Base-by-base conservation (phyloP, 2,888 invertebrate species). In the Caenorhabditis angaria region DNA sequence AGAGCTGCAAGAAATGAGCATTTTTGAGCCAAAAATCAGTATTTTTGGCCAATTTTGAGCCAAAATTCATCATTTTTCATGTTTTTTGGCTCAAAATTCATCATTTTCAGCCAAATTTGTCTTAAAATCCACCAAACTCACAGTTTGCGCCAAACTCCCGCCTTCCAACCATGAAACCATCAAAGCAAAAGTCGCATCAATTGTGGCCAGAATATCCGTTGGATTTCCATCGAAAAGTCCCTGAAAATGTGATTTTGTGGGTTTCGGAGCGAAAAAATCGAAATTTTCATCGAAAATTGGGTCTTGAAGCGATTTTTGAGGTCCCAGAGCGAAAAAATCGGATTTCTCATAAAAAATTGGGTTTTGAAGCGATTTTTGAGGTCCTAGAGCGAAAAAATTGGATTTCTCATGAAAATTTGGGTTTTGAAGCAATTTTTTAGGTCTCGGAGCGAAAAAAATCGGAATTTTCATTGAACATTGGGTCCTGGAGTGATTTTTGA, bases 161-260 rank as follows among this genome's bases (percentile, higher is more conserved):
- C 97, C 97, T 89, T 99, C 97, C 20, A 99, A 88, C 97, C 97
- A 99, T 0, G 97, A 95, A 0, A 89, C 95, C 82, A 97, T 91
- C 88, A 96, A 95, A 0, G 95, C 93, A 87, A 94, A 91, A 6
- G 96, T 93, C 0, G 94, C 93, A 90, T 99, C 97, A 83, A 97
- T 94, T 41, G 97, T 93, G 35, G 94, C 95, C 81, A 97, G 94
- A 61, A 94, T 89, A 89, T 97, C 95, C 59, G 91, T 48, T 0
- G 51, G 14, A 32, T 65, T 56, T 12, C 56, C 61, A 8, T 28
- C 28, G 41, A 66, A 68, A n/a, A 70, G 55, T 1, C 72, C 70
- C 67, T 69, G 32, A 53, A 72, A 55, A 12, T 28, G 22, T 53
- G 14, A 10, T 4, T 12, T 53, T 54, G 41, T 28, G n/a, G 20